Evolutionary conservation across 2,888 invertebrate species (phyloP).

Genomic region (Eumacrocentrus americanus): DNA sequence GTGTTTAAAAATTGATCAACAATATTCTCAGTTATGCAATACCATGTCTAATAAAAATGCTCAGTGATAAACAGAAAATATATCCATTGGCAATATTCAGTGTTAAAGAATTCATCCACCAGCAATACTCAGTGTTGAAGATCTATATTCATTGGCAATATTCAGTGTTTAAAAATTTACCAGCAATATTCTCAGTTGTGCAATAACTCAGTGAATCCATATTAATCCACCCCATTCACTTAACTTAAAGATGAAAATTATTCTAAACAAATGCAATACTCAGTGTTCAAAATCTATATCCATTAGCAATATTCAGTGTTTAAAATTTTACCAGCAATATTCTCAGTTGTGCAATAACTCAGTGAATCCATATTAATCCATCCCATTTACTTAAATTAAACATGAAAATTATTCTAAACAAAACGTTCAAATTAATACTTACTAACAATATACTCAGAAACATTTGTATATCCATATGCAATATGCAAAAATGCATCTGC

Average conservation of each 20-base stretch:
- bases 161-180: background rate
- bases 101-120: background rate
- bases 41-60: slow-evolving; percentile 9
- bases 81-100: slow-evolving; percentile 9
- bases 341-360: too few relatives aligned
- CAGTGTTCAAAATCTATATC: background rate
- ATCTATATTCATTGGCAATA: slow-evolving; percentile 8
- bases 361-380: too few relatives aligned
- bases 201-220: too few relatives aligned
- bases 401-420: too few relatives aligned
- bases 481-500: background rate
- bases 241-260: too few relatives aligned
- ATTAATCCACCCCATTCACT: too few relatives aligned
- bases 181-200: too few relatives aligned
- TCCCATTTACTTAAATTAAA: too few relatives aligned
- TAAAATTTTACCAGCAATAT: background rate
- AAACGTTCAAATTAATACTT: too few relatives aligned
- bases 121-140: background rate
- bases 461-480: too few relatives aligned
- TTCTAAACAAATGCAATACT: background rate
- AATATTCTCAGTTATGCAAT: background rate
- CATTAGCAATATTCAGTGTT: slow-evolving; percentile 15
- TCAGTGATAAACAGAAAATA: background rate
- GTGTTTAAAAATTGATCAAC: background rate
- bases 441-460: too few relatives aligned